Evolutionary conservation across 2,888 invertebrate species (phyloP).

Genomic region (Oligia strigilis): DNA sequence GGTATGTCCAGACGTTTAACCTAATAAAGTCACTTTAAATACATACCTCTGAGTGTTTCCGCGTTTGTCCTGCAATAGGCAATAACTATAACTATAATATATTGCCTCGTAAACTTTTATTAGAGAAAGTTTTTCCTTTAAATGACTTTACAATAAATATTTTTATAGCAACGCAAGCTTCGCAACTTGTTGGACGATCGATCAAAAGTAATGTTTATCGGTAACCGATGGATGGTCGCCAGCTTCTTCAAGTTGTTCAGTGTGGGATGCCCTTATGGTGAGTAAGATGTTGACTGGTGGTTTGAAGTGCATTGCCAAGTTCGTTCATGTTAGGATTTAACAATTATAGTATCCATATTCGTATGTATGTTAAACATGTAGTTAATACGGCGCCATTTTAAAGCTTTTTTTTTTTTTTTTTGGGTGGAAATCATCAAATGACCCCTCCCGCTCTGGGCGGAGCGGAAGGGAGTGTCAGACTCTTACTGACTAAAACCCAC

Average conservation of each 20-base stretch:
- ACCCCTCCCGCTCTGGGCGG: too few species aligned
- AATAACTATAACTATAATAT: not conserved
- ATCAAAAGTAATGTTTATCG: not conserved
- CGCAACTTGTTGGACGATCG: not conserved
- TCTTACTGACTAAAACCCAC: too few species aligned
- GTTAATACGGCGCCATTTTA: not conserved
- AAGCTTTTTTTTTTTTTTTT: too few species aligned
- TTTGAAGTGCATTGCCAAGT: constrained; percentile 27
- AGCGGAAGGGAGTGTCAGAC: too few species aligned
- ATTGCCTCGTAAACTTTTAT: not conserved
- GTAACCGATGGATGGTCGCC: too few species aligned
- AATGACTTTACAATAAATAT: not conserved
- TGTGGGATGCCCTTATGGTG: constrained; percentile 9
- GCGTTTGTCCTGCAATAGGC: not conserved
- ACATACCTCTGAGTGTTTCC: not conserved
- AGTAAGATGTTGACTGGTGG: constrained; percentile 1
- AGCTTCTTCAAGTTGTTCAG: not conserved
- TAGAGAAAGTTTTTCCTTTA: not conserved
- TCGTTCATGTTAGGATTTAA: constrained; percentile 8
- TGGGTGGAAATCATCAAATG: too few species aligned
- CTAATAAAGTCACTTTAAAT: not conserved
- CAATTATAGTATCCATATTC: not conserved
- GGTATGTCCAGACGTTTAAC: not conserved
- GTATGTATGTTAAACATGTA: not conserved
- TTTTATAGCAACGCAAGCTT: too few species aligned